A percentile compares a stretch with the other conserved stretches of the same genome.
These are phyloP conservation scores for Axea sp. DNA, from an alignment of 2,888 invertebrate genomes.

Conservation along the genomic window DNA sequence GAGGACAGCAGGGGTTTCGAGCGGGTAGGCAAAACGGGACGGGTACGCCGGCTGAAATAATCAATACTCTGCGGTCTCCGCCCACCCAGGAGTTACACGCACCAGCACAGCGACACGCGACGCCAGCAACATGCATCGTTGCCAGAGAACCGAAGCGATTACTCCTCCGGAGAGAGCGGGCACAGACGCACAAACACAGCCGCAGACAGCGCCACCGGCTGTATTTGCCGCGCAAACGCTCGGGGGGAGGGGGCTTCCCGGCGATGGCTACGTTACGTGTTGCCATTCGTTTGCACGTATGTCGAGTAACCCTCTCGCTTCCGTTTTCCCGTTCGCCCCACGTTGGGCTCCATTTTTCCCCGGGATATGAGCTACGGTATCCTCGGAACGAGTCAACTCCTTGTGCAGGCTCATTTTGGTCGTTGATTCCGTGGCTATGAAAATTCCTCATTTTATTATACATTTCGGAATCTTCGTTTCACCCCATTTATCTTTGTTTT, in stretches of 20 bases:
- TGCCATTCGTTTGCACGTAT: conserved; percentile 51
- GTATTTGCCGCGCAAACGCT: conserved; percentile 44
- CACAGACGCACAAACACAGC: conserved; percentile 43
- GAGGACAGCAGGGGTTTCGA: conserved; percentile 59
- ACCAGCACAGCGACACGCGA: conserved; percentile 67
- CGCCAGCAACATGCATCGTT: conserved; percentile 28
- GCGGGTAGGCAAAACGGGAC: conserved; percentile 66
- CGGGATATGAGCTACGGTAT: conserved; percentile 33
- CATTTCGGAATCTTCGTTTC: no score
- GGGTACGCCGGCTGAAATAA: conserved; percentile 74
- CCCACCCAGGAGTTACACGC: conserved; percentile 74
- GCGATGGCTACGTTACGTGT: conserved; percentile 23
- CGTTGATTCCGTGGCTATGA: conserved; percentile 23
- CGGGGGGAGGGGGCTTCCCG: no score
- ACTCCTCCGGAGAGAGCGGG: conserved; percentile 39
- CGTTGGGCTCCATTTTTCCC: conserved; percentile 29
- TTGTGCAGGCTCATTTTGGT: conserved; percentile 12
- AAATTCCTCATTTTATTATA: no score
- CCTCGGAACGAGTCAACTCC: conserved; percentile 27
- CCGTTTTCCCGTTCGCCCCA: conserved; percentile 25
- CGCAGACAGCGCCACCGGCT: conserved; percentile 32
- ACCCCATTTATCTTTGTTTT: no score
- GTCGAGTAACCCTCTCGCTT: conserved; percentile 40
- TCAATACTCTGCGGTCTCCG: conserved; percentile 79
- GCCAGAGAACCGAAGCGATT: conserved; percentile 32